These are phyloP conservation scores for Chrysopilus asiliformis DNA, from an alignment of 2,888 invertebrate species.

Conservation along the genomic window DNA sequence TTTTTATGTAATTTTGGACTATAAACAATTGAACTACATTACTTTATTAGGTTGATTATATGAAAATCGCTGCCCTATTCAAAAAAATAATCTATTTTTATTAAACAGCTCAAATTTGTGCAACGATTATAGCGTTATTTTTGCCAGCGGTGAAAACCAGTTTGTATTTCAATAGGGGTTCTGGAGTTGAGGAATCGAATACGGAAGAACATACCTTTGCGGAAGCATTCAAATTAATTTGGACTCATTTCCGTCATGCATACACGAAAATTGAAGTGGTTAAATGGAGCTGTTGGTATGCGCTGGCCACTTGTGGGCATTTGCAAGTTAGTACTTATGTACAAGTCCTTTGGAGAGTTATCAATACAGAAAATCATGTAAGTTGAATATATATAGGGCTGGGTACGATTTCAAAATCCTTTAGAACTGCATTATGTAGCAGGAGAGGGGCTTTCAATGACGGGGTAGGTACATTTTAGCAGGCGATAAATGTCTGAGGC, in stretches of 20 bases:
- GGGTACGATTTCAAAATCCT: too few species aligned
- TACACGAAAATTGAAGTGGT: conserved; percentile 46
- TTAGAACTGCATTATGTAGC: too few species aligned
- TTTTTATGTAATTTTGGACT: conserved; percentile 44
- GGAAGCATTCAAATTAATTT: conserved; percentile 33
- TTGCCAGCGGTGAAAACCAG: conserved; percentile 49
- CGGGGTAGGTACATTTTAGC: too few species aligned
- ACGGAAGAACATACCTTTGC: neutral
- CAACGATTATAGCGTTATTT: conserved; percentile 47
- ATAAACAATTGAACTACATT: conserved; percentile 54
- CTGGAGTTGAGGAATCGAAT: conserved; percentile 9
- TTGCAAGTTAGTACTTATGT: conserved; percentile 56
- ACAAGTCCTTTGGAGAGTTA: conserved; percentile 53
- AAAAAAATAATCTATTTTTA: too few species aligned
- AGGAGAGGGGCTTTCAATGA: too few species aligned
- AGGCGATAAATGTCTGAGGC: too few species aligned
- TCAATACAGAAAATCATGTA: neutral
- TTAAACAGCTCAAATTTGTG: conserved; percentile 42
- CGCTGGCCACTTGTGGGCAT: conserved; percentile 55
- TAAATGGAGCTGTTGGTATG: conserved; percentile 70
- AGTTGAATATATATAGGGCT: too few species aligned
- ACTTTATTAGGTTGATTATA: conserved; percentile 42
- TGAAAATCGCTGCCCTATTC: too few species aligned
- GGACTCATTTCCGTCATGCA: conserved; percentile 45
- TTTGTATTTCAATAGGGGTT: conserved; percentile 46